Conservation (phyloP, 2,797 vertebrate genomes). For the Anniella stebbinsi region DNA sequence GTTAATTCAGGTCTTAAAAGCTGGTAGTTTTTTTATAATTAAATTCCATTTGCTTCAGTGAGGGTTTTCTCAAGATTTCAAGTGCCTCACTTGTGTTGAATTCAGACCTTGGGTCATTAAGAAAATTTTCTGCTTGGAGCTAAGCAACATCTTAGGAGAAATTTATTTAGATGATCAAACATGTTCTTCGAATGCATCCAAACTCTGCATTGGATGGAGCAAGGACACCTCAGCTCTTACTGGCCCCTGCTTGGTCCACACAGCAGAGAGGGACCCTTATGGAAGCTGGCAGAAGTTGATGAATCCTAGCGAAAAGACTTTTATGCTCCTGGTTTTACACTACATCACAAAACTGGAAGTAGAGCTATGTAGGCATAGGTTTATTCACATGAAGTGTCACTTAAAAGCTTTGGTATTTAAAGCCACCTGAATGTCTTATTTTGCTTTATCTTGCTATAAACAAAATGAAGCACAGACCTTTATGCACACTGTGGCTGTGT, state of each 20-base stretch:
- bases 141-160: neutral
- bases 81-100: neutral
- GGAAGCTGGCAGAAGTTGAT: neutral
- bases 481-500: neutral
- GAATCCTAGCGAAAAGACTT: neutral
- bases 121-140: neutral
- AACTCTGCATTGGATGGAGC: neutral
- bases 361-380: neutral
- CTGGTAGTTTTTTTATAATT: too few species aligned
- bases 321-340: neutral
- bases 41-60: neutral
- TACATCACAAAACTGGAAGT: neutral
- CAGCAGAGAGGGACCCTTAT: neutral
- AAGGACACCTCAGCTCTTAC: neutral
- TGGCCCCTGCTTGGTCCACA: neutral
- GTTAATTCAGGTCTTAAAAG: too few species aligned
- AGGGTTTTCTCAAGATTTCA: neutral
- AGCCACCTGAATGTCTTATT: neutral
- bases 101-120: neutral
- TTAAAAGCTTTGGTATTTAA: neutral
- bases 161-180: neutral
- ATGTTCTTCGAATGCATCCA: neutral
- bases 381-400: neutral
- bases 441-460: conserved; percentile 19
- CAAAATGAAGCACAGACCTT: neutral